phyloP scores from a whole-genome alignment of 2,113 vertebrate genomes.

The Delphinapterus leucas region DNA sequence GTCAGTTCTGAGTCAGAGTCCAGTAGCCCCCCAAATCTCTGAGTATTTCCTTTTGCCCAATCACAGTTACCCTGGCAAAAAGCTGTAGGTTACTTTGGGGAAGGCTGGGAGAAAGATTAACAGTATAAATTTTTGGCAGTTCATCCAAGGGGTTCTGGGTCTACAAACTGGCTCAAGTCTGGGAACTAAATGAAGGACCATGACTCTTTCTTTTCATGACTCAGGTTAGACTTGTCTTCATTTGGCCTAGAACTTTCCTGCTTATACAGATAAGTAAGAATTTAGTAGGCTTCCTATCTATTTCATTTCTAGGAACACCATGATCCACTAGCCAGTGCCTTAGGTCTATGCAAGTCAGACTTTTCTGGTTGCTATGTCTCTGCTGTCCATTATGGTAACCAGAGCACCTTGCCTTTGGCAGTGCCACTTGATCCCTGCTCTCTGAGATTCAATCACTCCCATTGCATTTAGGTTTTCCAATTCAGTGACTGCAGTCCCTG shows the following conservation, averaged over 20 bases:
- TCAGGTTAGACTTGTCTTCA: neutral
- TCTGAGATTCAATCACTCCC: neutral
- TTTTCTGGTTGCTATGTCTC: neutral
- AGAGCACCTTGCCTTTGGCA: neutral
- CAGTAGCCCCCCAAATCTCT: neutral
- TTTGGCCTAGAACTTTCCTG: neutral
- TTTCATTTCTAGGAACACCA: neutral
- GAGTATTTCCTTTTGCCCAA: neutral
- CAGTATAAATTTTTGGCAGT: neutral
- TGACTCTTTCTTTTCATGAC: neutral
- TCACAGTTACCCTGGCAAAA: neutral
- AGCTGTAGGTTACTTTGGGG: neutral
- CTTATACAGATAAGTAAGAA: neutral
- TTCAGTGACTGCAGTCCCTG: neutral
- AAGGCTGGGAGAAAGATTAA: neutral
- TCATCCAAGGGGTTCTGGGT: neutral
- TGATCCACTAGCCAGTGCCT: neutral
- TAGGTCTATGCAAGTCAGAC: neutral
- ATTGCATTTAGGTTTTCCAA: neutral
- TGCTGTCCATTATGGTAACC: neutral
- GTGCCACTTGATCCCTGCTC: neutral
- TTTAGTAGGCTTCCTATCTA: neutral
- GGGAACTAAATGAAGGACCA: neutral
- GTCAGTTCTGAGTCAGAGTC: neutral
- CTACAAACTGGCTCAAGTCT: neutral